Evolutionary conservation across 2,113 vertebrate genomes (phyloP).

Genomic region (Onychostruthus taczanowskii): DNA sequence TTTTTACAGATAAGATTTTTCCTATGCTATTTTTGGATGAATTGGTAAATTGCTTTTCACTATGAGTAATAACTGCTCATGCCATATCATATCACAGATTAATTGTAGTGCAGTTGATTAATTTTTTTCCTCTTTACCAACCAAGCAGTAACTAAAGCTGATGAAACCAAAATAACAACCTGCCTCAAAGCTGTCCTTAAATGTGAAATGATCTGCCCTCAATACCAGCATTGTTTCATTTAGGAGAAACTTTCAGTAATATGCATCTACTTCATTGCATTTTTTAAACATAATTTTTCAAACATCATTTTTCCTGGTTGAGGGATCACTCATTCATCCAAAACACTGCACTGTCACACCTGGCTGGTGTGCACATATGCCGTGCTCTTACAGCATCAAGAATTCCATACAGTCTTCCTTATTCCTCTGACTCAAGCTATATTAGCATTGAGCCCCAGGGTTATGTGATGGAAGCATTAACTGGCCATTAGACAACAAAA

Average conservation of each 20-base stretch:
- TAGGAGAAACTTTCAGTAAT: neutral
- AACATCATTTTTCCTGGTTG: neutral
- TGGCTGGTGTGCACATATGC: neutral
- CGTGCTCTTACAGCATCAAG: neutral
- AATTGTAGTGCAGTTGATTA: conserved; percentile 45
- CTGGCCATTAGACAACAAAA: neutral
- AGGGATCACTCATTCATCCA: neutral
- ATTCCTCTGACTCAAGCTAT: neutral
- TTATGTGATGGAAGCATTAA: neutral
- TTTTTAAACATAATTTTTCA: neutral
- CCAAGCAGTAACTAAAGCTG: conserved; percentile 25
- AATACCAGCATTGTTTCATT: neutral
- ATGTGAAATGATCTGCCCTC: neutral
- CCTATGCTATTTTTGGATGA: conserved; percentile 46
- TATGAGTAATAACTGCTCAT: conserved; percentile 44
- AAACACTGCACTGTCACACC: neutral
- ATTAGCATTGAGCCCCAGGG: neutral
- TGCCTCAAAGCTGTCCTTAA: neutral
- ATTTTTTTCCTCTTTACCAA: conserved; percentile 30
- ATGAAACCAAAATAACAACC: conserved; percentile 19
- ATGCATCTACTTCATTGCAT: neutral
- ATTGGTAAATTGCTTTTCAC: conserved; percentile 55
- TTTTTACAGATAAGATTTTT: conserved; percentile 52
- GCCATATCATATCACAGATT: conserved; percentile 30
- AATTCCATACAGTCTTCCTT: neutral